A percentile compares a stretch with the other conserved stretches of the same genome.
These are phyloP conservation scores for Chromoteleia sp. DNA, from an alignment of 2,888 invertebrate genomes.

Conservation along the genomic window DNA sequence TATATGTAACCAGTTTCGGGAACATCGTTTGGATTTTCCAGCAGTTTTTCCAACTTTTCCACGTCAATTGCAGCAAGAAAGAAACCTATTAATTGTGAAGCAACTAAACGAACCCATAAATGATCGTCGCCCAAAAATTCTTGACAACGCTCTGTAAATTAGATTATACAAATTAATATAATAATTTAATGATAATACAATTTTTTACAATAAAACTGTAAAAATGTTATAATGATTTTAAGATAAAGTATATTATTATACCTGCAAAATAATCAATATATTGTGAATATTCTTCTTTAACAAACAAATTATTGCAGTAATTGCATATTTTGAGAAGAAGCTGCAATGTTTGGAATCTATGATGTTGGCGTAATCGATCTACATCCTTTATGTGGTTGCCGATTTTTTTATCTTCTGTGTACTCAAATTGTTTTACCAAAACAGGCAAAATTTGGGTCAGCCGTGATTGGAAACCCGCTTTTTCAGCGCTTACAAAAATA, in stretches of 20 bases:
- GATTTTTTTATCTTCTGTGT: conserved; percentile 36
- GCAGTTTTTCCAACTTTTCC: conserved; percentile 85
- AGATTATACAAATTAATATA: no score
- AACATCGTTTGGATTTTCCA: conserved; percentile 82
- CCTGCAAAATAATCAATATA: conserved; percentile 83
- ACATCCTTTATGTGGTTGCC: conserved; percentile 85
- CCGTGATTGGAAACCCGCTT: conserved; percentile 89
- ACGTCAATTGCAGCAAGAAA: conserved; percentile 89
- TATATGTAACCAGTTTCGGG: conserved; percentile 87
- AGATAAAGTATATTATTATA: conserved; percentile 50
- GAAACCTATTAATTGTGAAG: conserved; percentile 91
- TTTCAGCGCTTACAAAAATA: conserved; percentile 92
- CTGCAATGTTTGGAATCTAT: conserved; percentile 90
- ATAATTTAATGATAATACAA: conserved; percentile 4
- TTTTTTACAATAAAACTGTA: neutral
- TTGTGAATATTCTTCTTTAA: conserved; percentile 85
- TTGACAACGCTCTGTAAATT: conserved; percentile 88
- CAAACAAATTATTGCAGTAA: conserved; percentile 87
- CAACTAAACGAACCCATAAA: conserved; percentile 92
- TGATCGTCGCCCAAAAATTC: conserved; percentile 92
- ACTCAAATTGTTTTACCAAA: conserved; percentile 83
- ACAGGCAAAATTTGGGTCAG: conserved; percentile 88
- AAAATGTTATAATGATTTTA: conserved; percentile 2
- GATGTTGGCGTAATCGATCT: conserved; percentile 89
- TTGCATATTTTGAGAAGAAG: conserved; percentile 89